Base-by-base conservation (phyloP, 2,888 invertebrate species). In the Xiphydria camelus region DNA sequence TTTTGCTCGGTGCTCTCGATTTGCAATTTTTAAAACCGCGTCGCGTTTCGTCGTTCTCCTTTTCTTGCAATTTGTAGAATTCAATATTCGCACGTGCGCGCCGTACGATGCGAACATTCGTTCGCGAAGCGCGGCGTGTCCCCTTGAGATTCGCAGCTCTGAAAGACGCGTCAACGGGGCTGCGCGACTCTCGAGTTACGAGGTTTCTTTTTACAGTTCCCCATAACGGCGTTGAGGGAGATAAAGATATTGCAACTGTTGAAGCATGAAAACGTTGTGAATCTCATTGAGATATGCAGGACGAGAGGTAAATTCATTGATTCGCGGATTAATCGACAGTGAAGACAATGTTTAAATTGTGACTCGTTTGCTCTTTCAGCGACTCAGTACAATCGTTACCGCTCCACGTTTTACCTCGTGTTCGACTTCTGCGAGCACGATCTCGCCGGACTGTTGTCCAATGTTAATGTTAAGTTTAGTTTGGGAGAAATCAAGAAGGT, bases 361-460 rank as follows among this genome's bases (percentile, higher is more conserved):
- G 20, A 4, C 3, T 26, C 29, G 41, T 47, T 19, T 22, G 35
- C n/a, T n/a, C n/a, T 73, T 75, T 26, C 57, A 82, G 83, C 82
- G 4, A 80, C 78, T 17, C 77, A 82, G 4, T 83, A 83, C 66
- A 93, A 92, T 66, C 83, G 88, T 61, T 90, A 85, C 67, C 80
- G 89, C 53, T 90, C 91, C 4, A 94, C 93, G 0, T 95, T 95
- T 73, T 99, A 94, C 71, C 79, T 99, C 49, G 94, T 99, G 3
- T 99, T 99, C 76, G 97, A 99, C 63, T 99, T 98, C 70, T 97
- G 96, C 73, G 98, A 99, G 70, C 98, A 99, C 67, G 99, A 99
- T 78, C 81, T 99, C 55, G 98, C 98, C 4, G 99, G 98, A 0
- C 79, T 99, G 26, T 75, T 99, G 5, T 95, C 94, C 0, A 98